Percentiles rank a stretch among this genome's conserved stretches.
Evolutionary conservation across 2,797 vertebrate species (phyloP).

Genomic region (Xyrichtys novacula): DNA sequence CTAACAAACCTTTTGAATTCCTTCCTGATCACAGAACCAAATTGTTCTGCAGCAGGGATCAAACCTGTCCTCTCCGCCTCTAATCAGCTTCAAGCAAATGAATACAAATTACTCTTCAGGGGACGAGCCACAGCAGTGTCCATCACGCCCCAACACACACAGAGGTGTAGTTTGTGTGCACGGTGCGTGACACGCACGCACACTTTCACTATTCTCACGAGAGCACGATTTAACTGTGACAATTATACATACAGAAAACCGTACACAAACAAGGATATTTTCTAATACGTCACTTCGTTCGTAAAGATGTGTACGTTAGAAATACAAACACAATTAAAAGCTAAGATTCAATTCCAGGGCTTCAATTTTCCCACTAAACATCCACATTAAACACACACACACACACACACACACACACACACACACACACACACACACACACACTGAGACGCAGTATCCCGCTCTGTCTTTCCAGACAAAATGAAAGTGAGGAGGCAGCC

Average conservation of each 20-base stretch:
- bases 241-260: slow-evolving; percentile 13
- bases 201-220: slow-evolving; percentile 8
- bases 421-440: not conserved
- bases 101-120: slow-evolving; percentile 73
- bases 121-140: slow-evolving; percentile 66
- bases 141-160: slow-evolving; percentile 67
- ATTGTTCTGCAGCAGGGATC: slow-evolving; percentile 50
- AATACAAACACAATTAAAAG: slow-evolving; percentile 3
- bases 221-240: not conserved
- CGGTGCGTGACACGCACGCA: not conserved
- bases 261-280: slow-evolving; percentile 4
- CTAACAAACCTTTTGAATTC: slow-evolving; percentile 21
- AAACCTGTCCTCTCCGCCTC: slow-evolving; percentile 60
- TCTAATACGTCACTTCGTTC: not conserved
- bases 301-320: slow-evolving; percentile 3
- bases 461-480: slow-evolving; percentile 61
- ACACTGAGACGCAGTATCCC: slow-evolving; percentile 35
- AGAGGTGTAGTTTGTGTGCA: slow-evolving; percentile 2
- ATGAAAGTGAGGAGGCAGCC: slow-evolving; percentile 74
- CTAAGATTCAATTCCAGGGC: slow-evolving; percentile 22
- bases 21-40: slow-evolving; percentile 24
- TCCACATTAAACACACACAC: slow-evolving; percentile 23
- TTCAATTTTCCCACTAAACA: slow-evolving; percentile 36
- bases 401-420: slow-evolving; percentile 10
- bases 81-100: slow-evolving; percentile 72